Base-by-base conservation (phyloP, 2,888 invertebrate species). In the Gisinianus flammeolus region DNA sequence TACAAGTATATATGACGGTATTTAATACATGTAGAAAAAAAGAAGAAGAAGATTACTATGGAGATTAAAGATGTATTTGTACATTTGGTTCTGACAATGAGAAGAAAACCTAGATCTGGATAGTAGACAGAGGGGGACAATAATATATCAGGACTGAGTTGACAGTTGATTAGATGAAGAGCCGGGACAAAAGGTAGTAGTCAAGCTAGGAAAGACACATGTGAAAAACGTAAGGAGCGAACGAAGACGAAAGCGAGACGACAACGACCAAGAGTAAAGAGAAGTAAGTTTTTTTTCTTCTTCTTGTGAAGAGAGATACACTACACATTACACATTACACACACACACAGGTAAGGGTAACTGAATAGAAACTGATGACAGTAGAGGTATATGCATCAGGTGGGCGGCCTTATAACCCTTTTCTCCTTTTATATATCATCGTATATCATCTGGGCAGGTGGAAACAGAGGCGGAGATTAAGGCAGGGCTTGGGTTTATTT, bases 341-440 rank as follows among this genome's bases (percentile, higher is more conserved):
- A n/a, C n/a, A n/a, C n/a, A n/a, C n/a, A n/a, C n/a, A 16, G 72
- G 77, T 77, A 67, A 62, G 71, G 72, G 77, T 64, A 77, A 52
- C 52, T 71, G 77, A 77, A 62, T 70, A 77, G 77, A 52, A 71
- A 30, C 30, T 77, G 71, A 77, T 77, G 71, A 71, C 71, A 77
- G 19, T 44, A 44, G 12, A 44, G 44, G 71, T 44, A 16, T 44
- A 44, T 77, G 76, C 78, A 80, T 78, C 80, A 80, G 78, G 80
- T 80, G 80, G 77, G 28, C 24, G 28, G 62, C 62, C 62, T 62
- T 26, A 26, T n/a, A n/a, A n/a, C n/a, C n/a, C n/a, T n/a, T n/a
- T n/a, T n/a, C n/a, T n/a, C 77, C 77, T 79, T 79, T 79, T 79
- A 77, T 72, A 77, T 66, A 78, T 78, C 80, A 75, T 78, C 78